Conservation (phyloP, 2,113 vertebrate genomes). For the Theropithecus gelada region DNA sequence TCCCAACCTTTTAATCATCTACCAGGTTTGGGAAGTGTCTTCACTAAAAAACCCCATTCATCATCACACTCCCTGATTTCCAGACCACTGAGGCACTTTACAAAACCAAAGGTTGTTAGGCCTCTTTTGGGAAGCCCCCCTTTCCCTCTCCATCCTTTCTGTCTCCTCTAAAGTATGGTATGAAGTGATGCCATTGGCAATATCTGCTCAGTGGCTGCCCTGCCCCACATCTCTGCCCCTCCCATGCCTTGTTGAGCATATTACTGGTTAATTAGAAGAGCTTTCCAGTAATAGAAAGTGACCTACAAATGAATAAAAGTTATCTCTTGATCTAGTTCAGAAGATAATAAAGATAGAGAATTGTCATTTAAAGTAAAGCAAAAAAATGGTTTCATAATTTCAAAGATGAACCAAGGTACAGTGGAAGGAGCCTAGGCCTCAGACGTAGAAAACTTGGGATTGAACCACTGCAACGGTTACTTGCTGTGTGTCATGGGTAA, state of each 20-base stretch:
- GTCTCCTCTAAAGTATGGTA: neutral
- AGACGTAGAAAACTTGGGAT: neutral
- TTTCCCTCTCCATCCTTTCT: neutral
- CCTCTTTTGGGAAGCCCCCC: neutral
- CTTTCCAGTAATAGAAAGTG: constrained; percentile 43
- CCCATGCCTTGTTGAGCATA: neutral
- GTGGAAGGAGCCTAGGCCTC: neutral
- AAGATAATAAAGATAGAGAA: neutral
- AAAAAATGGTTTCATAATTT: neutral
- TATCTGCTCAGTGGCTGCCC: neutral
- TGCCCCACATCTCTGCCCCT: neutral
- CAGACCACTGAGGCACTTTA: neutral
- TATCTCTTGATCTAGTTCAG: constrained; percentile 39
- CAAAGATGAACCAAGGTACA: neutral
- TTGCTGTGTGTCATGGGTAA: neutral
- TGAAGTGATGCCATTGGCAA: neutral
- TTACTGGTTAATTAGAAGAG: neutral
- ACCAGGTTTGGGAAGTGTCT: neutral
- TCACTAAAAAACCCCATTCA: neutral
- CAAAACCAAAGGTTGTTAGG: neutral
- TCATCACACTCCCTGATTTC: neutral
- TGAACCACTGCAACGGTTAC: neutral
- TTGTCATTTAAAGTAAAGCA: constrained; percentile 10
- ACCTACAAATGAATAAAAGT: constrained; percentile 30
- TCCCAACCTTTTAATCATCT: neutral